Evolutionary conservation across 2,888 invertebrate genomes (phyloP).

Genomic region (Apantesis nais): DNA sequence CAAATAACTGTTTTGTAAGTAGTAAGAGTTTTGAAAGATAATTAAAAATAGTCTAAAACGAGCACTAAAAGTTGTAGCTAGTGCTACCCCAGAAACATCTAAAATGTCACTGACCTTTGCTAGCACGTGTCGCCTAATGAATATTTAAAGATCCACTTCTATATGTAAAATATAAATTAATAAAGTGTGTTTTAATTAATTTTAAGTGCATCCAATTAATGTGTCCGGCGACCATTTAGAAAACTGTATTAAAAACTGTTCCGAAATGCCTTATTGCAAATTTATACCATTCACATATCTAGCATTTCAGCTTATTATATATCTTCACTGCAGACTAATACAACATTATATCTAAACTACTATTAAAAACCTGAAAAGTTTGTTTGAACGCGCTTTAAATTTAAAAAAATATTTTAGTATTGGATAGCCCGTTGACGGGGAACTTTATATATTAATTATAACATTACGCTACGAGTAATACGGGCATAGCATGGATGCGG

Average conservation of each 20-base stretch:
- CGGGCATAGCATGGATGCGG: too few relatives aligned
- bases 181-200: conserved; percentile 6
- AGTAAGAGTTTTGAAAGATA: too few relatives aligned
- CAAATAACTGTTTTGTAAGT: background rate
- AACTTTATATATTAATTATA: too few relatives aligned
- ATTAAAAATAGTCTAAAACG: background rate
- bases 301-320: background rate
- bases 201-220: conserved; percentile 6
- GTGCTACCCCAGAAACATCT: background rate
- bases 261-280: background rate
- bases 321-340: background rate
- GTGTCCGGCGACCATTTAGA: conserved; percentile 1
- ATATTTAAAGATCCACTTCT: background rate
- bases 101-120: background rate
- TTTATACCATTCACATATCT: background rate
- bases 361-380: too few relatives aligned
- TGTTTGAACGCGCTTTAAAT: too few relatives aligned
- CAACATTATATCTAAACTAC: too few relatives aligned
- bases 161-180: background rate
- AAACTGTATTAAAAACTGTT: conserved; percentile 2
- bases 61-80: background rate
- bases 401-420: too few relatives aligned
- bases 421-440: too few relatives aligned
- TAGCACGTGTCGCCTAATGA: background rate
- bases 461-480: too few relatives aligned